phyloP scores from a whole-genome alignment of 2,888 invertebrate genomes.

The Tetheella fluctuosa region DNA sequence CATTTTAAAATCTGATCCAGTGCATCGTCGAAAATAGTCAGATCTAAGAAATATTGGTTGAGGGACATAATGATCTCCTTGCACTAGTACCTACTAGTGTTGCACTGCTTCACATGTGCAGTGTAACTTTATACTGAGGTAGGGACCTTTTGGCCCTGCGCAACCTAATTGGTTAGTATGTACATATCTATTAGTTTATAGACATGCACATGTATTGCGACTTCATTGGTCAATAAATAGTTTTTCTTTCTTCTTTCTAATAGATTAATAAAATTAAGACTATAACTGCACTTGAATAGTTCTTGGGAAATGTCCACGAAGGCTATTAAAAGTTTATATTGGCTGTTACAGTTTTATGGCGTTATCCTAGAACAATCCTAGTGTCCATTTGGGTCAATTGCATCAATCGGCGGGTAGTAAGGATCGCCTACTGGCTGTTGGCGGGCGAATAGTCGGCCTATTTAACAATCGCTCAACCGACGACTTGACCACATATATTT shows the following conservation, averaged over 20 bases:
- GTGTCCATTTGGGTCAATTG: slow-evolving; percentile 65
- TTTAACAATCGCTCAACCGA: slow-evolving; percentile 34
- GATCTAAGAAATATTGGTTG: neutral
- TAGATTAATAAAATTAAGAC: slow-evolving; percentile 25
- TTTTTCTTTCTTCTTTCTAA: no score
- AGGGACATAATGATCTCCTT: slow-evolving; percentile 19
- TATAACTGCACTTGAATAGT: slow-evolving; percentile 22
- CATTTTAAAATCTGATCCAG: neutral
- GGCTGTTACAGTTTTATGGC: slow-evolving; percentile 51
- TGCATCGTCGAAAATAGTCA: neutral
- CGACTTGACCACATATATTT: slow-evolving; percentile 6
- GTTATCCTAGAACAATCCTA: slow-evolving; percentile 40
- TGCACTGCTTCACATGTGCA: no score
- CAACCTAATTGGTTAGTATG: no score
- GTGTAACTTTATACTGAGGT: no score
- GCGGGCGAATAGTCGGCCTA: slow-evolving; percentile 4
- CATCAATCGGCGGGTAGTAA: slow-evolving; percentile 54
- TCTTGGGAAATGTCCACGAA: slow-evolving; percentile 31
- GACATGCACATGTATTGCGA: no score
- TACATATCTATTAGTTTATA: no score
- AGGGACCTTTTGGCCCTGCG: no score
- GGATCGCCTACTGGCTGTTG: slow-evolving; percentile 44
- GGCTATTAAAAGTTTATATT: slow-evolving; percentile 51
- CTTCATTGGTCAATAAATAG: no score
- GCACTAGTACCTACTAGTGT: no score